Conservation (phyloP, 1,140 invertebrate species). For the Sycobia sp. region DNA sequence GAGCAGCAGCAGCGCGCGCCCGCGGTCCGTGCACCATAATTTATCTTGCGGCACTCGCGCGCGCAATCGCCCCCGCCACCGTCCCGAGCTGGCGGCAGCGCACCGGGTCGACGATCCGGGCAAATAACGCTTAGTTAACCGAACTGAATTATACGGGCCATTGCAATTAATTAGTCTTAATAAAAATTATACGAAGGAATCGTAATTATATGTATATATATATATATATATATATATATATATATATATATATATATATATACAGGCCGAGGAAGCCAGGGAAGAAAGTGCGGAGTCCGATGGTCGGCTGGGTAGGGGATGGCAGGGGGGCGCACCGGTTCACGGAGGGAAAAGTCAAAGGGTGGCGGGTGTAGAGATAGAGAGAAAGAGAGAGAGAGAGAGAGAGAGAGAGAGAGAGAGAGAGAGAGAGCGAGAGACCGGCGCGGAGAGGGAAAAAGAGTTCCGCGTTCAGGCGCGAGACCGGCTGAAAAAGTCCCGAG, state of each 20-base stretch:
- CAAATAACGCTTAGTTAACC: constrained; percentile 38
- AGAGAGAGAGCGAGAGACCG: constrained; percentile 11
- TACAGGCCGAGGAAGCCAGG: no score
- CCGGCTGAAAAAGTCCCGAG: constrained; percentile 56
- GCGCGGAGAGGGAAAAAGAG: not conserved
- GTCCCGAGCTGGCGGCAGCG: no score
- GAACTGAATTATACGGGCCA: constrained; percentile 55
- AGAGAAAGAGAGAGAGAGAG: not conserved
- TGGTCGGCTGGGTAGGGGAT: not conserved
- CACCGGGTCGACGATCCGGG: no score
- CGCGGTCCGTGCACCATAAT: no score
- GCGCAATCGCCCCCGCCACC: no score
- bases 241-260: no score
- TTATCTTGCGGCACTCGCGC: no score
- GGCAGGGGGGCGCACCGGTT: not conserved
- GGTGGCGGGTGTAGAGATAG: constrained; percentile 3
- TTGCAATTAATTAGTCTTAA: constrained; percentile 63
- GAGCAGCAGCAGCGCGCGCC: no score
- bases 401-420: not conserved
- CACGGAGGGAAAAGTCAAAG: constrained; percentile 21
- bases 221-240: no score
- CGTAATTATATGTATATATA: constrained; percentile 59
- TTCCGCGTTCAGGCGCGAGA: no score
- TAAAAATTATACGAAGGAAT: constrained; percentile 59
- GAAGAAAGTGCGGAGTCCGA: no score